Conservation (phyloP, 2,113 vertebrate genomes). For the Amblyopsis rosae region DNA sequence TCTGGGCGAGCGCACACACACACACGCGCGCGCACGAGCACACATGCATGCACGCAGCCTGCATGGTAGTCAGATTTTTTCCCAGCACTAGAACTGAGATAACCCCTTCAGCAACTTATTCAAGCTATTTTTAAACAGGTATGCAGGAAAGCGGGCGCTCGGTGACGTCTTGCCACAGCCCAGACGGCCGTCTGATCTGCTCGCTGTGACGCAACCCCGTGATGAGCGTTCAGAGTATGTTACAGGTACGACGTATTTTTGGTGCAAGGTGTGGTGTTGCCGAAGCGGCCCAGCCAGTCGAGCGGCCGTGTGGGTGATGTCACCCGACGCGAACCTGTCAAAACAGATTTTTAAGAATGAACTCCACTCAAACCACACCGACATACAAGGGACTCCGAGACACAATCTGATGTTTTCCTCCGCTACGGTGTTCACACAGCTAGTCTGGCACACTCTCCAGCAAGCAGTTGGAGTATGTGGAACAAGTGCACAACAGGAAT, state of each 20-base stretch:
- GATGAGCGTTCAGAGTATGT: background rate
- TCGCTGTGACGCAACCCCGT: too few relatives aligned
- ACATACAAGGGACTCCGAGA: conserved; percentile 36
- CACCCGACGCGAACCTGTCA: background rate
- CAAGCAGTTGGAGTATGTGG: conserved; percentile 36
- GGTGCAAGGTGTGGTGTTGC: too few relatives aligned
- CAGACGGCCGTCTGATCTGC: too few relatives aligned
- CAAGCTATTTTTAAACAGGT: too few relatives aligned
- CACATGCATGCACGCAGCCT: background rate
- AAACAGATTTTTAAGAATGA: background rate
- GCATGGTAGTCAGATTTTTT: too few relatives aligned
- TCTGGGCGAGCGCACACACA: conserved; percentile 3
- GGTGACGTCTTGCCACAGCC: too few relatives aligned
- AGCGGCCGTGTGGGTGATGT: conserved; percentile 14
- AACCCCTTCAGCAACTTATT: too few relatives aligned
- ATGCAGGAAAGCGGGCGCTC: too few relatives aligned
- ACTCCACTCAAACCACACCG: background rate
- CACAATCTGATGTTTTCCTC: background rate
- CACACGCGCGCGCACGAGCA: conserved; percentile 8
- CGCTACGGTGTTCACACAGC: conserved; percentile 8
- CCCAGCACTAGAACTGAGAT: too few relatives aligned
- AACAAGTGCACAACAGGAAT: conserved; percentile 26
- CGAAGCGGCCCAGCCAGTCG: conserved; percentile 29
- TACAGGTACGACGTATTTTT: too few relatives aligned
- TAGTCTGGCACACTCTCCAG: conserved; percentile 6